Percentiles rank a stretch among this genome's conserved stretches.
Conservation (phyloP, 2,113 vertebrate genomes). For the Epinephelus moara region DNA sequence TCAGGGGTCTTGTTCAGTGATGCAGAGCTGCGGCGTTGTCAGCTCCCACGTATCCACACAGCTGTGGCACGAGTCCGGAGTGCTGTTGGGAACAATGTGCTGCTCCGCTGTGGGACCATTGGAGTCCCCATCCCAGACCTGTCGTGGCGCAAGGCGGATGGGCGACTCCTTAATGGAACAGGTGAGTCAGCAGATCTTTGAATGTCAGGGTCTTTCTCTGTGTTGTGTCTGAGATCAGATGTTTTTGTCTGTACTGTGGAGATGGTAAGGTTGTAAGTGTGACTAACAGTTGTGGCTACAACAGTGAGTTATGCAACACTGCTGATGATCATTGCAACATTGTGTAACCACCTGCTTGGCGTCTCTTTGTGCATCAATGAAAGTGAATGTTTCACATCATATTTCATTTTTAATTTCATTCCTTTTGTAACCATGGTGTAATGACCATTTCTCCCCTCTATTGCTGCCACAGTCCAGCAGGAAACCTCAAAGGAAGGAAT, state of each 20-base stretch:
- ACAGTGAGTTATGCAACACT: constrained; percentile 55
- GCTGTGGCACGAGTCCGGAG: constrained; percentile 90
- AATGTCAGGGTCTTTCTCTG: background rate
- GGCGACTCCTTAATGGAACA: constrained; percentile 89
- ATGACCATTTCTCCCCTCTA: constrained; percentile 10
- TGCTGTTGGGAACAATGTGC: constrained; percentile 91
- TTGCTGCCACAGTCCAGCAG: constrained; percentile 88
- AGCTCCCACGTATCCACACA: constrained; percentile 89
- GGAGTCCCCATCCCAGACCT: constrained; percentile 94
- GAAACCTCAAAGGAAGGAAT: constrained; percentile 94
- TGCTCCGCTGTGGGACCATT: constrained; percentile 92
- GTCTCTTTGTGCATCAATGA: constrained; percentile 11
- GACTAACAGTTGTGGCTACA: constrained; percentile 57
- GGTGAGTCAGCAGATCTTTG: constrained; percentile 81
- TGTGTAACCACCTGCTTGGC: constrained; percentile 29
- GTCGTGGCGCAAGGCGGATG: constrained; percentile 91
- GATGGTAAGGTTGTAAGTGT: constrained; percentile 50
- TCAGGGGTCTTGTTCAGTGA: constrained; percentile 92
- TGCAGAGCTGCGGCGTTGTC: constrained; percentile 91
- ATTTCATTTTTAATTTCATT: background rate
- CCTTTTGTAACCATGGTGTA: background rate
- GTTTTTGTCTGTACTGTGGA: constrained; percentile 44
- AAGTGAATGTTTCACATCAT: background rate
- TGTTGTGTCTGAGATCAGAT: constrained; percentile 44
- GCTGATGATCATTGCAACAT: constrained; percentile 48